Evolutionary conservation across 2,113 vertebrate genomes (phyloP).

Genomic region (Indicator indicator): DNA sequence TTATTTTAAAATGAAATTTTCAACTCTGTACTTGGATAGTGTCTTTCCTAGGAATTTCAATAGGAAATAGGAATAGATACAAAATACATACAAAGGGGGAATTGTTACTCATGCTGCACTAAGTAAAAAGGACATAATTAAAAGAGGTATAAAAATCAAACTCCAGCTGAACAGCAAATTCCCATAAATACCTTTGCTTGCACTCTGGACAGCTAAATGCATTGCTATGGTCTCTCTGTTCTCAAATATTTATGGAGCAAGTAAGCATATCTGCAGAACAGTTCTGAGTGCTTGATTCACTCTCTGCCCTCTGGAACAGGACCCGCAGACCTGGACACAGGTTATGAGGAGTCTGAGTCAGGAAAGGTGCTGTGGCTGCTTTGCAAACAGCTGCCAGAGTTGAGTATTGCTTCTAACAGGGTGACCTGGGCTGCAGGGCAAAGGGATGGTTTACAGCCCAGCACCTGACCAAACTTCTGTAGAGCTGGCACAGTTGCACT

Average conservation of each 20-base stretch:
- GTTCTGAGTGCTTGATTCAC: background rate
- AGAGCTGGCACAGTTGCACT: background rate
- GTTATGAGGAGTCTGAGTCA: background rate
- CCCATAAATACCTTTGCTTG: constrained; percentile 19
- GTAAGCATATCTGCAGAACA: background rate
- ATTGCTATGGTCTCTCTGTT: background rate
- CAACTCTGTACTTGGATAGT: constrained; percentile 63
- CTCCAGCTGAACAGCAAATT: constrained; percentile 30
- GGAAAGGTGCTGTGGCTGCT: background rate
- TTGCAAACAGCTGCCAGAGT: background rate
- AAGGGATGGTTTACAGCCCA: background rate
- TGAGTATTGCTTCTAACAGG: background rate
- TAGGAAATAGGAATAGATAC: constrained; percentile 69
- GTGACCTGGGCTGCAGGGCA: background rate
- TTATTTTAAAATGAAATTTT: constrained; percentile 66
- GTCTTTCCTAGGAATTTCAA: constrained; percentile 65
- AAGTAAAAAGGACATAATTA: constrained; percentile 22
- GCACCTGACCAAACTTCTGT: background rate
- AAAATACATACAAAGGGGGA: constrained; percentile 57
- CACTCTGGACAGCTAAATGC: background rate
- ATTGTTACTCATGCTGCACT: constrained; percentile 26
- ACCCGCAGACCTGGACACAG: background rate
- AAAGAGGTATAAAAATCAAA: constrained; percentile 39
- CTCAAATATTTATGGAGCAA: background rate
- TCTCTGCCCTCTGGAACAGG: background rate